Evolutionary conservation across 2,888 invertebrate genomes (phyloP), one percentile per base, ranked within the genome.

Genomic region (Tuberolachnus salignus): DNA sequence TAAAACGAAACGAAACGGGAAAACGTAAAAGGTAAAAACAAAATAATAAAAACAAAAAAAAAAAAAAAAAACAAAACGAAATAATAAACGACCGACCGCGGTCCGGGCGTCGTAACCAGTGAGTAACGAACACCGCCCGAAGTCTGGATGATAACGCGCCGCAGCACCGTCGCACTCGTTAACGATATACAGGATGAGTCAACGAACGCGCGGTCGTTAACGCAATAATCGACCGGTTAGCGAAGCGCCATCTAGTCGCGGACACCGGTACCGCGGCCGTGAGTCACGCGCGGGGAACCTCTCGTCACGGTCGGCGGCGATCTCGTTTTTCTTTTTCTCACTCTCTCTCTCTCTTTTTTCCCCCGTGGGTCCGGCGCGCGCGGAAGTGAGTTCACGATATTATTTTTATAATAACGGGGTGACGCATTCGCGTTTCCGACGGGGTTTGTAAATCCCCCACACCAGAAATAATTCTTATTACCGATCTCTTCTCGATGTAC

Each of bases 141-240:
- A 19, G 26, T n/a, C 14, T 16, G 53, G 53, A 49, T 46, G 66
- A 66, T 66, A 46, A 34, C 34, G 34, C 34, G 51, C 3, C 66
- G 66, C 21, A 10, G 46, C 3, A 34, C 34, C 34, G 51, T 3
- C 66, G 66, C 21, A 10, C 21, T 11, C 53, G n/a, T 3, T 55
- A 72, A 59, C 46, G 61, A 61, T 26, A 46, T 49, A 67, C 67
- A 14, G n/a, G 26, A 75, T 75, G 75, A 75, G 75, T 75, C 75
- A 75, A 75, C 75, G 67, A 57, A 67, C 67, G 66, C 64, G 66
- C 75, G 8, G 51, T 2, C 34, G 42, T 34, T 44, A 57, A 59
- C 23, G 74, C 66, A 57, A 67, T 49, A 57, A 75, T 78, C 78
- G 78, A 78, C 78, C 78, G 69, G 67, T 67, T n/a, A 23, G 69